These are phyloP conservation scores for Acrobasis repandana DNA, from an alignment of 2,888 invertebrate genomes.

Conservation along the genomic window DNA sequence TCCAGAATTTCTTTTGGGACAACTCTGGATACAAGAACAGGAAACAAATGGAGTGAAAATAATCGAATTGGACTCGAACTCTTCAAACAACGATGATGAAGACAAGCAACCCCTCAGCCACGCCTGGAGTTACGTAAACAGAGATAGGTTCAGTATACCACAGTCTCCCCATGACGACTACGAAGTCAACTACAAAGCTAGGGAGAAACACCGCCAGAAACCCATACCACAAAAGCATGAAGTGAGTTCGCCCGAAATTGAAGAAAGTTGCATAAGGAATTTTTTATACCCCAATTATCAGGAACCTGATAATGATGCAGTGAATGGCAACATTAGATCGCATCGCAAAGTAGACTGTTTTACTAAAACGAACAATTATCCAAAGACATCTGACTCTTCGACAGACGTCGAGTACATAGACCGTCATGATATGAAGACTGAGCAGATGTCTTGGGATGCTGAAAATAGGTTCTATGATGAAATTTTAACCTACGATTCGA, in stretches of 20 bases:
- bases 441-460: conserved; percentile 34
- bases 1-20: conserved; percentile 44
- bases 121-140: conserved; percentile 44
- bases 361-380: conserved; percentile 49
- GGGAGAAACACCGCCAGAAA: conserved; percentile 10
- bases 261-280: conserved; percentile 22
- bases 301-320: conserved; percentile 24
- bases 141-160: conserved; percentile 33
- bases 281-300: conserved; percentile 23
- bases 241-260: conserved; percentile 25
- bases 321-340: conserved; percentile 29
- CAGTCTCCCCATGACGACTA: conserved; percentile 35
- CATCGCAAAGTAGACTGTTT: conserved; percentile 53
- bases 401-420: conserved; percentile 44
- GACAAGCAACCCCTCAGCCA: conserved; percentile 36
- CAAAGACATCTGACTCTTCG: conserved; percentile 48
- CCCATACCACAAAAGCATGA: conserved; percentile 28
- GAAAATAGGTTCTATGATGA: conserved; percentile 41
- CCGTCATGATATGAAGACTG: conserved; percentile 38
- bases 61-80: conserved; percentile 57
- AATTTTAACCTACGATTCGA: conserved; percentile 41
- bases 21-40: conserved; percentile 48
- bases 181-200: conserved; percentile 44
- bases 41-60: conserved; percentile 52
- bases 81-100: conserved; percentile 36